Base-by-base conservation (phyloP, 2,797 vertebrate genomes). In the Tokudaia tokunoshimensis region DNA sequence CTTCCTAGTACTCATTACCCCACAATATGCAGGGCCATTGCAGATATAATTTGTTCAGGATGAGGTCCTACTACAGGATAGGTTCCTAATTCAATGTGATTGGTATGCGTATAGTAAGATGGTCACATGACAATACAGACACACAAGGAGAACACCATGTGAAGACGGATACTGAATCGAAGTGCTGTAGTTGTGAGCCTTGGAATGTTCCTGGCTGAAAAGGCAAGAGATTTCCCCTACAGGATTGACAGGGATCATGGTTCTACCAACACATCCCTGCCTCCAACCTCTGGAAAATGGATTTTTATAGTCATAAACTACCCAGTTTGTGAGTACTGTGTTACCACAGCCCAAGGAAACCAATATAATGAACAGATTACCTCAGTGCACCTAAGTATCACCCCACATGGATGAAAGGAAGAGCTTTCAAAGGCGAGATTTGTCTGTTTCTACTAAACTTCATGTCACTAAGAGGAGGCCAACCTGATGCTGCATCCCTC, bases 241-340 rank as follows among this genome's bases (percentile, higher is more conserved):
- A n/a, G 55, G 44, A 82, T 95, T 78, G 81, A 67, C 79, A 94
- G 57, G 31, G 34, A 94, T n/a, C 47, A 76, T 65, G 29, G 34
- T 29, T 41, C 37, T 83, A 24, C 61, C 1, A 8, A 88, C 50
- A 75, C 22, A 31, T 90, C 87, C 24, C 34, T 29, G 82, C 22
- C 93, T 91, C 22, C 79, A 67, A 63, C n/a, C 81, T 93, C 76
- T 34, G 87, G 81, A 88, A 52, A 90, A 92, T 52, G 59, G 29
- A 93, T 74, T 72, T 86, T 75, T 47, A 14, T 88, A 78, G 74
- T 85, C 76, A 85, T 74, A 74, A 82, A 79, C 67, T n/a, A 83
- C 50, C 29, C n/a, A 31, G 14, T 89, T 84, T 92, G 34, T 88
- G 72, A 75, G 63, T 63, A 70, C 52, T 57, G 75, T 85, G 80